Evolutionary conservation across 2,888 invertebrate species (phyloP), one percentile per base, ranked within the genome.

Genomic region (Spicauda simplicius): DNA sequence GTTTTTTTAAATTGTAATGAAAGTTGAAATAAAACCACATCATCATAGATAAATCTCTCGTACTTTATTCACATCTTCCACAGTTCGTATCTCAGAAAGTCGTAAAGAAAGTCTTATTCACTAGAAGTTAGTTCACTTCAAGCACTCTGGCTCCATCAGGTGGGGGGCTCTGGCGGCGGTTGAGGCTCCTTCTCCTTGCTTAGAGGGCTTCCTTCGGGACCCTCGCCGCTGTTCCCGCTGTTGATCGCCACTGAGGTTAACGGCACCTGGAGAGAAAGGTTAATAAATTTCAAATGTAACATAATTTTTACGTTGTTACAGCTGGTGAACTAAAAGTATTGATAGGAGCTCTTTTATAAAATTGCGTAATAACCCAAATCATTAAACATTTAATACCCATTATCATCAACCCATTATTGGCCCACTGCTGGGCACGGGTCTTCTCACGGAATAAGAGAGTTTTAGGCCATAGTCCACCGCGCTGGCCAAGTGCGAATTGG

Each of bases 191-290:
- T 87, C 48, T 86, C 87, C 70, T 84, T 89, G 53, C 79, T 81
- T 16, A 80, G 81, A 0, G 92, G 88, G 70, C 88, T 89, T 41
- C 90, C 90, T 0, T 82, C 78, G 1, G 83, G 86, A 19, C 85
- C 86, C 64, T 90, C 90, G 0, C 86, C 91, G 64, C 91, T 89
- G 78, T 87, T 86, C 0, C 82, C 84, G 60, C 85, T 85, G 74
- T 80, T 78, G 65, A 88, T 81, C 4, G 90, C 92, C 45, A 92
- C 87, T 33, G 92, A 93, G 12, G 92, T 93, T 25, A 92, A 71
- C 1, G 92, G 92, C 5, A 93, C 92, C 92, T 93, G 84, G 4
- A 41, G 48, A 62, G 10, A n/a, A 53, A 25, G 16, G 12, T n/a
- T 1, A 45, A n/a, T 45, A n/a, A 45, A 8, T 12, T 12, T 12